phyloP scores from a whole-genome alignment of 2,113 vertebrate genomes.

The Ammospiza nelsoni region DNA sequence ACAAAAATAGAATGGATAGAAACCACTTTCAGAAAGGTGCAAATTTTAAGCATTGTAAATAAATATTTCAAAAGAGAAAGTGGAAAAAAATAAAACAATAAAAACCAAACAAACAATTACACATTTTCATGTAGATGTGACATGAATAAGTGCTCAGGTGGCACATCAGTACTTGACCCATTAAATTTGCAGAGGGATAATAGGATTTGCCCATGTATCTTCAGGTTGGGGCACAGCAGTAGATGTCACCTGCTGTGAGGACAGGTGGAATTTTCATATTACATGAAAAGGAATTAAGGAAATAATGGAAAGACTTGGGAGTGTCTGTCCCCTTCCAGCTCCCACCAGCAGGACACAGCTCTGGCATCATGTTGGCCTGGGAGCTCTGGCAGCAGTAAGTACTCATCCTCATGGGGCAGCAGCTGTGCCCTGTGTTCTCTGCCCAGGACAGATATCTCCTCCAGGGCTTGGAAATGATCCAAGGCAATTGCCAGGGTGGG shows the following conservation, averaged over 20 bases:
- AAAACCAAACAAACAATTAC: neutral
- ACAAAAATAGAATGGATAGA: neutral
- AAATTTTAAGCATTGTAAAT: neutral
- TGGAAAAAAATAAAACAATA: rapidly evolving
- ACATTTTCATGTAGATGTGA: neutral
- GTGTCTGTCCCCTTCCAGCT: neutral
- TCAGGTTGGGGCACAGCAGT: neutral
- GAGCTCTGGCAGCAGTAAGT: neutral
- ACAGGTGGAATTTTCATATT: neutral
- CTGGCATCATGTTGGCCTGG: rapidly evolving
- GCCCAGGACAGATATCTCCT: neutral
- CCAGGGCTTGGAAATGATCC: neutral
- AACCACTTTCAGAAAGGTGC: neutral
- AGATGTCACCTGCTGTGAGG: neutral
- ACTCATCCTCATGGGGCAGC: rapidly evolving
- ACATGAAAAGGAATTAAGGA: neutral
- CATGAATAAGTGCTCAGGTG: neutral
- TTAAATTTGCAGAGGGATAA: neutral
- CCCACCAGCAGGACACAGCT: neutral
- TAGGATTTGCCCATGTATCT: neutral
- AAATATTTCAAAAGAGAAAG: neutral
- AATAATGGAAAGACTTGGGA: neutral
- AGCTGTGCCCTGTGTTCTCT: neutral
- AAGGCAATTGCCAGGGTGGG: neutral
- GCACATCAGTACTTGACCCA: neutral